Base-by-base conservation (phyloP, 1,140 invertebrate genomes). In the Zaprionus ghesquierei region DNA sequence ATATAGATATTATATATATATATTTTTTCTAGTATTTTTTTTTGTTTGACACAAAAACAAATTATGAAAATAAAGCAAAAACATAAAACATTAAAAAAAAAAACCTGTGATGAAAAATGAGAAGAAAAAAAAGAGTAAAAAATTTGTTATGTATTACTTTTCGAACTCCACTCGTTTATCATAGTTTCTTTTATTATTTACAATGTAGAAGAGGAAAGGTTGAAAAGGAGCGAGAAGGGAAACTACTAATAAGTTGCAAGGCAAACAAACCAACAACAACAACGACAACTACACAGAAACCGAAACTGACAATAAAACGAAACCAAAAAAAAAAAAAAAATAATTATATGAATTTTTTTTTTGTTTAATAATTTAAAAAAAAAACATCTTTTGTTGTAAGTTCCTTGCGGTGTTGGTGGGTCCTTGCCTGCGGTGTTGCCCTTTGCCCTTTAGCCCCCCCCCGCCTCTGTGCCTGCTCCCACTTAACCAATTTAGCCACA, bases 401-500 rank as follows among this genome's bases (percentile, higher is more conserved):
- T 56, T 27, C 35, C 41, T 46, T 20, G 69, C 56, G 65, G 71
- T 74, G 44, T 66, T 53, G 77, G 69, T 71, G 69, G 64, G 77
- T 71, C 61, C 44, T 79, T 85, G 81, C 81, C 81, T 80, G 81
- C 77, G 81, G 81, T 85, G 31, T 33, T 65, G 58, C 44, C 59
- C 44, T 33, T 51, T 18, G n/a, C 56, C 27, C 35, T 18, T n/a
- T 20, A 9, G 15, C 8, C 35, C 41, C 20, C 41, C 8, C 6
- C 25, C 9, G 12, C 12, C 8, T 10, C 13, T 10, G 8, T 4
- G 2, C 33, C 44, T 25, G n/a, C 20, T 13, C 23, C 20, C 15
- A 60, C 22, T 35, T 58, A 61, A 62, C 50, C 33, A 12, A 55
- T 38, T 68, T 64, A 51, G 60, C 69, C 44, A 59, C 38, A 69